Evolutionary conservation across 2,888 invertebrate genomes (phyloP), one percentile per base, ranked within the genome.

Genomic region (Syrphus vitripennis): DNA sequence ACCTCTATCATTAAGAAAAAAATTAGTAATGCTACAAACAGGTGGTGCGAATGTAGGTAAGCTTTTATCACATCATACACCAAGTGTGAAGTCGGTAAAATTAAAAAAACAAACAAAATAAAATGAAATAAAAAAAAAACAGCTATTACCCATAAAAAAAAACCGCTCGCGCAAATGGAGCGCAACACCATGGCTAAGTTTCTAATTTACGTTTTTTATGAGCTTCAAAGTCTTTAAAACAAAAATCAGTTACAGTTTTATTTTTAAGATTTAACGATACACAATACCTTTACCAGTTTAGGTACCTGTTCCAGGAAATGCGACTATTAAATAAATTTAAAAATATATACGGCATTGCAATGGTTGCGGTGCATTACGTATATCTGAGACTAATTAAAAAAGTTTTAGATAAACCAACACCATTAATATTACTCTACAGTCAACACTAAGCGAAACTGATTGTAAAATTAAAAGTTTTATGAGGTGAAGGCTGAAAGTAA

Each of bases 121-220:
- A 34, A 5, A 21, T 4, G 9, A 19, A 1, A 12, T 21, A 19
- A 19, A 57, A 12, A 57, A 34, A 12, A 10, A 57, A 34, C 24
- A 74, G 75, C 69, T 81, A 69, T 75, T 75, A 70, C 75, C n/a
- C n/a, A n/a, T n/a, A n/a, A n/a, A n/a, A n/a, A 75, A 29, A 34
- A 81, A 75, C 75, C 81, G 69, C 74, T 9, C 34, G 24, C 59
- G 29, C 81, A 81, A 81, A 81, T 81, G 81, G 69, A 75, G 69
- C 81, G 69, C 40, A 75, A 70, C 81, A 67, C 67, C 26, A 42
- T 42, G 7, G 16, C 61, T 63, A 42, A 63, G 61, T 63, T 63
- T 63, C 61, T 63, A 37, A 59, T 42, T 63, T 63, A 63, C 21
- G 61, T 26, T 63, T 26, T 53, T 63, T 63, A 42, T 63, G 26